Evolutionary conservation across 2,888 invertebrate species (phyloP), one percentile per base, ranked within the genome.

Genomic region (Cactoblastis cactorum): DNA sequence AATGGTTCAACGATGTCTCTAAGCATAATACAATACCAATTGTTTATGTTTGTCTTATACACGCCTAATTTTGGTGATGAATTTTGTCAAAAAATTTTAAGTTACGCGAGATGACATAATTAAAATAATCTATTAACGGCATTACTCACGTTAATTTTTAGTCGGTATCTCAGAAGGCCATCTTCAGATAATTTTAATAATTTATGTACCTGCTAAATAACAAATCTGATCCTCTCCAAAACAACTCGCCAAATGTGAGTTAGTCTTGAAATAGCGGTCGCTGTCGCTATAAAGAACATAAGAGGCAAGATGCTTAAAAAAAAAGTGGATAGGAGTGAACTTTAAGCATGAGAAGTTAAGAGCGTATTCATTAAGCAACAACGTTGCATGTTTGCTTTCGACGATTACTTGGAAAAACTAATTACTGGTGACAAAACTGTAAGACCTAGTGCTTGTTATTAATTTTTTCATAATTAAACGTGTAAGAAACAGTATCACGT

Each of bases 291-390:
- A 70, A 71, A 67, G 66, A 69, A 65, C 67, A 68, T 75, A 74
- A 76, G 70, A 69, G 67, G 39, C 41, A 34, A 70, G 63, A 61
- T 69, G 69, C 61, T 77, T 74, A 84, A 79, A 83, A 83, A 82
- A 70, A 71, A 78, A 83, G 74, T 80, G 76, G 74, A 81, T 80
- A 79, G 80, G 77, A 83, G 80, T 85, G 83, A 82, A 83, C 80
- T 78, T 81, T 83, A 83, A 86, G 80, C 78, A 77, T 75, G 57
- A 77, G 77, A 77, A 80, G 83, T 86, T 81, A 77, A 77, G 75
- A 81, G 79, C 76, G 74, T 83, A 85, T 85, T 87, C 83, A 86
- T 87, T 86, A 84, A 74, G 71, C 68, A 72, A 80, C 79, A 82
- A 82, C 77, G 82, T 83, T 85, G 83, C 82, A 85, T 84, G 82